Conservation (phyloP, 2,113 vertebrate genomes). For the Indicator indicator region DNA sequence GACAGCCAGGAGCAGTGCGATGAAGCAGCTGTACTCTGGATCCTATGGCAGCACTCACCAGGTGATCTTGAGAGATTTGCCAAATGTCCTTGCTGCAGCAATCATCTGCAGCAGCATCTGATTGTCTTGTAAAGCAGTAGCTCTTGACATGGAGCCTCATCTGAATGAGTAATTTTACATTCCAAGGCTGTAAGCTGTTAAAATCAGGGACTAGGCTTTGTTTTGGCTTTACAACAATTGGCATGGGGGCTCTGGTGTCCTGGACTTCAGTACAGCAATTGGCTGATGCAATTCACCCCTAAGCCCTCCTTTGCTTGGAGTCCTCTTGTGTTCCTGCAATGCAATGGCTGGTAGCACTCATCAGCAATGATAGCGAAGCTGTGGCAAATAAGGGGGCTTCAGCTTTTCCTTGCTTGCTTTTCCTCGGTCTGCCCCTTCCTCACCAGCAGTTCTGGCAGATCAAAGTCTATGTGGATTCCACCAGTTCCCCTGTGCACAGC, state of each 20-base stretch:
- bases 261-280: not conserved
- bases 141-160: not conserved
- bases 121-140: not conserved
- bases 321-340: not conserved
- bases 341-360: not conserved
- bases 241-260: not conserved
- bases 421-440: not conserved
- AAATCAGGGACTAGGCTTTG: not conserved
- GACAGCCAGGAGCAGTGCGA: not conserved
- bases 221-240: not conserved
- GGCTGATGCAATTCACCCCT: not conserved
- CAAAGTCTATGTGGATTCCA: not conserved
- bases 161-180: not conserved
- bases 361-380: not conserved
- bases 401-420: not conserved
- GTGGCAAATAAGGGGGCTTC: not conserved
- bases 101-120: not conserved
- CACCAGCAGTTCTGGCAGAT: not conserved
- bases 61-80: not conserved
- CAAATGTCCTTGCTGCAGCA: not conserved
- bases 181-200: not conserved
- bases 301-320: not conserved
- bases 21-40: not conserved
- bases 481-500: rapidly evolving
- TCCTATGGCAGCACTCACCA: not conserved